phyloP scores from a whole-genome alignment of 2,113 vertebrate species.

The Hyaena hyaena region DNA sequence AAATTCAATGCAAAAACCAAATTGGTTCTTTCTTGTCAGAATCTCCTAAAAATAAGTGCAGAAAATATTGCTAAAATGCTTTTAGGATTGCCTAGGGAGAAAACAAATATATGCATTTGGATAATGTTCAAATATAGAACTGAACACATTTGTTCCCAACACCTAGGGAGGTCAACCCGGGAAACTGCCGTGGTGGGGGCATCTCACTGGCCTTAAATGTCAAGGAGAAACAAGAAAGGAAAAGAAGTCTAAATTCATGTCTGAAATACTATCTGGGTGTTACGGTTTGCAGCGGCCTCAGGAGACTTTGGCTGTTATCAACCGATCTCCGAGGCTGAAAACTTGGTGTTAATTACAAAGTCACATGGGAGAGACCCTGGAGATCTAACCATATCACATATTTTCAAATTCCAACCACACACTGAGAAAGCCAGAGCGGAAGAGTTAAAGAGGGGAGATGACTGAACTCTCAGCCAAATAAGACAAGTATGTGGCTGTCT shows the following conservation, averaged over 20 bases:
- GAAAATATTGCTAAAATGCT: not conserved
- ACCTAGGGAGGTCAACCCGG: not conserved
- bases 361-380: not conserved
- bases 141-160: not conserved
- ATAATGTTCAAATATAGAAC: not conserved
- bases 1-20: conserved; percentile 45
- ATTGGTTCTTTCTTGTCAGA: conserved; percentile 2
- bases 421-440: not conserved
- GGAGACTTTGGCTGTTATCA: not conserved
- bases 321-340: not conserved
- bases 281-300: not conserved
- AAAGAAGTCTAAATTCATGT: not conserved
- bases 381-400: not conserved
- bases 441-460: not conserved
- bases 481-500: not conserved
- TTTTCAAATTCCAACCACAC: not conserved
- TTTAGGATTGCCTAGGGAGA: not conserved
- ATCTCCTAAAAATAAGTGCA: conserved; percentile 38
- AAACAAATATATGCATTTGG: not conserved
- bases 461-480: not conserved
- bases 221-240: not conserved
- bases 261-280: not conserved
- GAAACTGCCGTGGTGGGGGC: not conserved
- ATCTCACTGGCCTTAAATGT: not conserved
- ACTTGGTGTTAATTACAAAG: not conserved